These are phyloP conservation scores for Capreolus pygargus DNA, from an alignment of 2,113 vertebrate genomes.

Conservation along the genomic window DNA sequence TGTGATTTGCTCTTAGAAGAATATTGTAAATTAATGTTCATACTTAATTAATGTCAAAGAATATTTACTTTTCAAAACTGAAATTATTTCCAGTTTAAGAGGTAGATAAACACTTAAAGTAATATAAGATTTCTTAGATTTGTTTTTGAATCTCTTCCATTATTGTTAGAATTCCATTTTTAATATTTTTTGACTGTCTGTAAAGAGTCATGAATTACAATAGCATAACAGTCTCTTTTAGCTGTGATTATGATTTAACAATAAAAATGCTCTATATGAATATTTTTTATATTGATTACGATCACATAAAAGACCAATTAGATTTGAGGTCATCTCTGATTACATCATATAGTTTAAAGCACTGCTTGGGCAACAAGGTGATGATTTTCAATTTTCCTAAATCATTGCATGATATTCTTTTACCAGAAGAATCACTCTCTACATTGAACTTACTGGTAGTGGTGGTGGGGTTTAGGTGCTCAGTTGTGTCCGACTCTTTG, in stretches of 20 bases:
- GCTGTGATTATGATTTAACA: not conserved
- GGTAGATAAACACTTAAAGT: not conserved
- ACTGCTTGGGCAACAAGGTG: not conserved
- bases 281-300: not conserved
- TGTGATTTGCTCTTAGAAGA: not conserved
- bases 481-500: not conserved
- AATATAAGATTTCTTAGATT: not conserved
- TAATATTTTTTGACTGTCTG: not conserved
- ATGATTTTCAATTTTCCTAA: not conserved
- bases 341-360: not conserved
- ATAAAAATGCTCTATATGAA: not conserved
- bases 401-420: not conserved
- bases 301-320: not conserved
- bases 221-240: not conserved
- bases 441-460: not conserved
- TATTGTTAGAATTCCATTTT: not conserved
- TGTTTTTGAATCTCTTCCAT: constrained; percentile 8
- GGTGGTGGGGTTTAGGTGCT: not conserved
- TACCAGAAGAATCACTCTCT: not conserved
- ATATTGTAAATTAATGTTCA: not conserved
- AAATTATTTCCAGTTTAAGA: not conserved
- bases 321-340: not conserved
- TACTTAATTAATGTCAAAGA: not conserved
- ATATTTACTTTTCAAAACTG: not conserved
- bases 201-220: not conserved